phyloP scores from a whole-genome alignment of 2,888 invertebrate species.

The Tholera decimalis region DNA sequence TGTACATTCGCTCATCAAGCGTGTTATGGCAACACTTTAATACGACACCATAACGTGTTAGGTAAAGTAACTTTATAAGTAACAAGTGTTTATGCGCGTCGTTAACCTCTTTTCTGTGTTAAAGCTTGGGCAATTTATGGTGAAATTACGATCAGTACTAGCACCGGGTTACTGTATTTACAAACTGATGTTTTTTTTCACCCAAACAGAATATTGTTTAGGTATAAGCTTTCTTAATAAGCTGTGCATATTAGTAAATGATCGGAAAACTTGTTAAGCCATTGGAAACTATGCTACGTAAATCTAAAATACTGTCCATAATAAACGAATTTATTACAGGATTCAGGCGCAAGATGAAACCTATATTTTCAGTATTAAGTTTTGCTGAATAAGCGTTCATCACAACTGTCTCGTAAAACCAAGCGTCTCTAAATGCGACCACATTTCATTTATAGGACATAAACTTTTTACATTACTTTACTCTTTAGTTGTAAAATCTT shows the following conservation, averaged over 20 bases:
- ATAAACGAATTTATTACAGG: too few relatives aligned
- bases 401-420: conserved; percentile 48
- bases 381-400: conserved; percentile 7
- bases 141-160: conserved; percentile 15
- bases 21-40: conserved; percentile 14
- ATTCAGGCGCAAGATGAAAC: neutral
- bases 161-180: conserved; percentile 2
- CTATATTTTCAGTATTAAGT: conserved; percentile 13
- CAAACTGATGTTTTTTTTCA: neutral
- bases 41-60: conserved; percentile 21
- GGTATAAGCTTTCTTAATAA: neutral
- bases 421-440: conserved; percentile 15
- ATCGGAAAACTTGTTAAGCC: neutral
- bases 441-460: conserved; percentile 19
- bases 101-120: conserved; percentile 41
- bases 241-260: neutral
- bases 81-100: conserved; percentile 38
- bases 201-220: neutral
- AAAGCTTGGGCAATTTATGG: conserved; percentile 25
- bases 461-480: conserved; percentile 24
- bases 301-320: neutral
- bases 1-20: too few relatives aligned
- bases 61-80: conserved; percentile 38
- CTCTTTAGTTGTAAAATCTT: conserved; percentile 37
- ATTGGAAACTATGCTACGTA: neutral